These are phyloP conservation scores for Eretmocerus hayati DNA, from an alignment of 2,888 invertebrate genomes.

Conservation along the genomic window DNA sequence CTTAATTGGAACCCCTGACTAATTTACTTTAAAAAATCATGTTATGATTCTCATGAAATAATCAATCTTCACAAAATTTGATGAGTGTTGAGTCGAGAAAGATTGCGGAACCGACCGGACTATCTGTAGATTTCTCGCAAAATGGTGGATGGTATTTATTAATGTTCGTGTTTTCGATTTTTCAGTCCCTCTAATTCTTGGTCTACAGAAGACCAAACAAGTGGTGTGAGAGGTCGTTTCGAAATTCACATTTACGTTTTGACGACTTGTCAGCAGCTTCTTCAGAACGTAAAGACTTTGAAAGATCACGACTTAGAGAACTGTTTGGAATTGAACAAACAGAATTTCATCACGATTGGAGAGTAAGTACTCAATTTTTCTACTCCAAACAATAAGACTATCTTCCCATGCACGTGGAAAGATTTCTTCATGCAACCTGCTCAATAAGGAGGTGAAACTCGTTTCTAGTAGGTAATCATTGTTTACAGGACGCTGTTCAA, in stretches of 20 bases:
- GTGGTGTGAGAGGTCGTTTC: constrained; percentile 49
- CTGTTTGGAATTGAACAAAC: constrained; percentile 34
- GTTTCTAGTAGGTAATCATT: too few species aligned
- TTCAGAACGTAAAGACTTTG: constrained; percentile 43
- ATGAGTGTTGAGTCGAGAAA: too few species aligned
- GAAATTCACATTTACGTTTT: constrained; percentile 57
- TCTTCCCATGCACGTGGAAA: too few species aligned
- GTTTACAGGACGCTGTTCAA: constrained; percentile 40
- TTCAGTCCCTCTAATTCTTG: constrained; percentile 44
- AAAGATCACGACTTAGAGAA: constrained; percentile 36
- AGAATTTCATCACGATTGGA: constrained; percentile 42
- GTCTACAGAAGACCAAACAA: constrained; percentile 51
- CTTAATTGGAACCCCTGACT: not conserved
- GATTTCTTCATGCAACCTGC: too few species aligned
- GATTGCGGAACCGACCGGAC: too few species aligned
- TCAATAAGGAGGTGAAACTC: too few species aligned
- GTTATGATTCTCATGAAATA: too few species aligned
- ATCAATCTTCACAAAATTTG: too few species aligned
- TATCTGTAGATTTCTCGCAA: too few species aligned
- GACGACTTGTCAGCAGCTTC: constrained; percentile 44
- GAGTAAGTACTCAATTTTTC: constrained; percentile 36
- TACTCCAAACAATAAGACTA: too few species aligned
- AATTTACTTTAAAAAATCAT: constrained; percentile 7
- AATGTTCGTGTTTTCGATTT: not conserved
- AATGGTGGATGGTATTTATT: too few species aligned